Percentiles rank a stretch among this genome's conserved stretches.
phyloP scores from a whole-genome alignment of 35 echinoderm and acorn worm species.

The Hemicentrotus pulcherrimus region DNA sequence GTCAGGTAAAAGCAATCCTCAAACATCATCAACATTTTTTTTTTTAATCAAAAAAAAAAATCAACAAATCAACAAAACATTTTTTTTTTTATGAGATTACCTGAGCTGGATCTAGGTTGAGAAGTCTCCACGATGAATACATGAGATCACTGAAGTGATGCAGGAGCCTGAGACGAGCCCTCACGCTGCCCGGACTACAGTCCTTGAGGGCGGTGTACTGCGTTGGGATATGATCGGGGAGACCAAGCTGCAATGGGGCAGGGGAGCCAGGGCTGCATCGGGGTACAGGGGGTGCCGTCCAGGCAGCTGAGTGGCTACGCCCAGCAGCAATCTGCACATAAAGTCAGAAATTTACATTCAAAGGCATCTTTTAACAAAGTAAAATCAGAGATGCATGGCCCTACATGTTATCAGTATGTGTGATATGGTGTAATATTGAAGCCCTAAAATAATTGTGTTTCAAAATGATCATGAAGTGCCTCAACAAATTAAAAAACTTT shows the following conservation, averaged over 20 bases:
- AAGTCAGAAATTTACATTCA: background rate
- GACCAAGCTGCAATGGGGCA: conserved; percentile 89
- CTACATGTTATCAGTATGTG: no score
- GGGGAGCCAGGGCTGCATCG: conserved; percentile 85
- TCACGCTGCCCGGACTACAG: conserved; percentile 58
- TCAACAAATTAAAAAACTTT: no score
- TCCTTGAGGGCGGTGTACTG: conserved; percentile 87
- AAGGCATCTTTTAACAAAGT: no score
- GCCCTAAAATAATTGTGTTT: no score
- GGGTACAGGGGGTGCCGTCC: conserved; percentile 92
- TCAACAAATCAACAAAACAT: background rate
- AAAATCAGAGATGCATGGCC: no score
- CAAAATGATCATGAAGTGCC: no score
- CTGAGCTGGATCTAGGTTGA: conserved; percentile 85
- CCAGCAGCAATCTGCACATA: conserved; percentile 82
- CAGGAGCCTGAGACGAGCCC: conserved; percentile 79
- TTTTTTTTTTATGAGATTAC: background rate
- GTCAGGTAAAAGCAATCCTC: no score
- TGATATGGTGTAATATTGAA: no score
- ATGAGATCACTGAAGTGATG: conserved; percentile 99
- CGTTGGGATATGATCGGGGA: conserved; percentile 81
- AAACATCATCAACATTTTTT: background rate
- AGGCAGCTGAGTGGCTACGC: conserved; percentile 88
- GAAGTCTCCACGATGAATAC: conserved; percentile 94
- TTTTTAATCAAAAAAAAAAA: background rate